A percentile compares a stretch with the other conserved stretches of the same genome.
Evolutionary conservation across 2,888 invertebrate genomes (phyloP).

Genomic region (Siphlonurus alternatus): DNA sequence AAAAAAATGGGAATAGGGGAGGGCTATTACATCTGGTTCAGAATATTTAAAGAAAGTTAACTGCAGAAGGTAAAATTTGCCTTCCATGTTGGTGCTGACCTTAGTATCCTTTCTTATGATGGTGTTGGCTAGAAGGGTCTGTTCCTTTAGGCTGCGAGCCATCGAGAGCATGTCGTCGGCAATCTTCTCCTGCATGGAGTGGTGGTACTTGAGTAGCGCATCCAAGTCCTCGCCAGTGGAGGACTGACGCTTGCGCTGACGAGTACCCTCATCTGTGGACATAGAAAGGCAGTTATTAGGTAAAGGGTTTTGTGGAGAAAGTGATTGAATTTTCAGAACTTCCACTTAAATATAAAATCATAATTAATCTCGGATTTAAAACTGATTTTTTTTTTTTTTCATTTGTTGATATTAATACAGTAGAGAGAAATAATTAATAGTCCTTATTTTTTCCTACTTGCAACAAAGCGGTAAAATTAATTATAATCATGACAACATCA

Average conservation of each 20-base stretch:
- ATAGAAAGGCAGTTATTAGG: neutral
- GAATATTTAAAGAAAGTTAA: too few species aligned
- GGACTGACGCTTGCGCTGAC: constrained; percentile 24
- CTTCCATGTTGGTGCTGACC: constrained; percentile 36
- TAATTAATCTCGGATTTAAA: neutral
- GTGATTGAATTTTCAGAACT: neutral
- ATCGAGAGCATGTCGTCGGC: constrained; percentile 87
- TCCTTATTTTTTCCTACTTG: too few species aligned
- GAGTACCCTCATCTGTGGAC: constrained; percentile 20
- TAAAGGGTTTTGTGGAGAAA: too few species aligned
- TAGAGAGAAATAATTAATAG: too few species aligned
- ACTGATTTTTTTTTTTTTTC: too few species aligned
- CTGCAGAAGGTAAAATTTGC: too few species aligned
- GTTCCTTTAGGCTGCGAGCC: constrained; percentile 76
- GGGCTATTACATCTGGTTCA: too few species aligned
- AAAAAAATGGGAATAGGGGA: too few species aligned
- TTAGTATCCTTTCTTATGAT: constrained; percentile 83
- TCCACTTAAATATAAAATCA: neutral
- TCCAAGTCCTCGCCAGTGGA: constrained; percentile 54
- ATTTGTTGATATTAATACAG: too few species aligned
- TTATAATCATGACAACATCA: too few species aligned
- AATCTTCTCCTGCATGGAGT: constrained; percentile 77
- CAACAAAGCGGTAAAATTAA: too few species aligned
- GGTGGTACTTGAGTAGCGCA: constrained; percentile 68
- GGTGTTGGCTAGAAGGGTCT: constrained; percentile 71